Conservation (phyloP, 2,797 vertebrate species). For the Podargus strigoides region DNA sequence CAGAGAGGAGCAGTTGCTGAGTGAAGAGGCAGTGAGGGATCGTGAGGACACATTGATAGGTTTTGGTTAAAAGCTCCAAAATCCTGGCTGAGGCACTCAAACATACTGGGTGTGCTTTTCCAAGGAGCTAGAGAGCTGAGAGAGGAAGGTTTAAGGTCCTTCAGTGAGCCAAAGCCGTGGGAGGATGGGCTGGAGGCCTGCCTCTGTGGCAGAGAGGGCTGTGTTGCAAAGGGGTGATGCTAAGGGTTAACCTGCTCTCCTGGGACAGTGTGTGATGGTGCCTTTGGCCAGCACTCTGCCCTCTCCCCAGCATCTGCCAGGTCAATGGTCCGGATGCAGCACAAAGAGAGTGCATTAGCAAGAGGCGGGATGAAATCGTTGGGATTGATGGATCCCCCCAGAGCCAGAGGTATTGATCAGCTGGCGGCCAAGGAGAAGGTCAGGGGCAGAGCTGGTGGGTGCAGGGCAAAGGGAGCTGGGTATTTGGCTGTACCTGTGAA, state of each 20-base stretch:
- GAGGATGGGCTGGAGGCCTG: not conserved
- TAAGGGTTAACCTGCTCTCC: not conserved
- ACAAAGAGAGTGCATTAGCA: not conserved
- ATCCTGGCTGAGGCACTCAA: not conserved
- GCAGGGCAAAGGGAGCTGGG: not conserved
- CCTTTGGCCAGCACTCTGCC: not conserved
- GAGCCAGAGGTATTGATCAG: not conserved
- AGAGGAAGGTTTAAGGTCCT: not conserved
- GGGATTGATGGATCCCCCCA: not conserved
- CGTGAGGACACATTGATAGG: not conserved
- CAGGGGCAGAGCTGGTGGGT: not conserved
- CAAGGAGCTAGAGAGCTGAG: not conserved
- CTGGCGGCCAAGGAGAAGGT: constrained; percentile 1
- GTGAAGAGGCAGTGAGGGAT: not conserved
- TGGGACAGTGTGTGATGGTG: not conserved
- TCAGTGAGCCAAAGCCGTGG: not conserved
- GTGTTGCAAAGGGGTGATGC: not conserved
- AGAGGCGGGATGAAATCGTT: not conserved
- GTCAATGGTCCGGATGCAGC: not conserved
- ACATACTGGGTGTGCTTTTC: not conserved
- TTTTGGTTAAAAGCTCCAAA: not conserved
- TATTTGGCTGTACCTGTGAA: not conserved
- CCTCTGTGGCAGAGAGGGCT: not conserved
- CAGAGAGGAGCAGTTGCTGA: not conserved
- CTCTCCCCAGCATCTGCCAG: not conserved